Evolutionary conservation across 2,888 invertebrate genomes (phyloP), one percentile per base, ranked within the genome.

Genomic region (Colostygia pectinataria): DNA sequence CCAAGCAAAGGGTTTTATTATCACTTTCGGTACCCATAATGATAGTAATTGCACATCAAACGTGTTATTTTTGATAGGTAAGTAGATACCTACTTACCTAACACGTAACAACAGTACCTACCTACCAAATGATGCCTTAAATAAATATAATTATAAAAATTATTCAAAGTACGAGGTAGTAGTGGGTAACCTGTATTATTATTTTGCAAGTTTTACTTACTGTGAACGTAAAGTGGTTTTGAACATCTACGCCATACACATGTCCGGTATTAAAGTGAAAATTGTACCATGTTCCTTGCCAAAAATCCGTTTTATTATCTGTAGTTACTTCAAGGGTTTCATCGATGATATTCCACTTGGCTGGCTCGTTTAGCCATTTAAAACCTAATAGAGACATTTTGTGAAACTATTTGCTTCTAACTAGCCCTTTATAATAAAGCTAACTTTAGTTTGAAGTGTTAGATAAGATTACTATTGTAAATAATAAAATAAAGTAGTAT

Each of bases 241-340:
- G 70, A 1, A 84, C 53, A 38, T 75, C 62, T 5, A 77, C 47
- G 1, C 80, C 83, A 53, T 60, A 87, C 1, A 83, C 42, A 68
- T 87, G 87, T 0, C 86, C 87, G 0, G 76, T 60, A 33, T 80
- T 83, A 8, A 62, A 59, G 37, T 65, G 46, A 48, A 84, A 86
- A 40, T 77, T 67, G 47, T 85, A 84, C 65, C 66, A 80, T 9
- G 87, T 86, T 31, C 69, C 72, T 64, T 82, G 80, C 86, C 87
- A 87, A 55, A 83, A 87, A 55, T 87, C 87, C 0, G 79, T 76
- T 34, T 69, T 68, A n/a, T 75, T 65, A n/a, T 83, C 74, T 1
- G 82, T 85, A 4, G 57, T 71, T 5, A 83, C 66, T 48, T 66
- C 58, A 2, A 85, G 56, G 15, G 31, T 47, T 10, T 74, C 61